Percentiles rank a stretch among this genome's conserved stretches.
Conservation (phyloP, 2,113 vertebrate genomes). For the Mirza zaza region DNA sequence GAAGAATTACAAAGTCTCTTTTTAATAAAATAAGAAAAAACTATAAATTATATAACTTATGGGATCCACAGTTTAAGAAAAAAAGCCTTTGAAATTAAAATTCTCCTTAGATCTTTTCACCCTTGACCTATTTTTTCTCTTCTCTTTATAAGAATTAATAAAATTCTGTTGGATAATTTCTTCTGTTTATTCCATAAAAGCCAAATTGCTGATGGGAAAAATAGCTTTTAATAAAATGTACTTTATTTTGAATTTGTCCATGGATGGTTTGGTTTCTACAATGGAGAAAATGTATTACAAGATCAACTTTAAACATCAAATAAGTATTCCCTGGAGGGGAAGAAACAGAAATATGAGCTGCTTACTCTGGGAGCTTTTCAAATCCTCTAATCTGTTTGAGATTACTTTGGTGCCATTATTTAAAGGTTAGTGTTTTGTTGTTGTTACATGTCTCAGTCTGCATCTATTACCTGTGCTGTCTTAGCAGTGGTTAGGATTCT, state of each 20-base stretch:
- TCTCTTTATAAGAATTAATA: constrained; percentile 51
- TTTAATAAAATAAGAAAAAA: constrained; percentile 82
- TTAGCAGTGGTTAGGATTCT: constrained; percentile 80
- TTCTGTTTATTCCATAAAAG: constrained; percentile 76
- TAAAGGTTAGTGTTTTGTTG: constrained; percentile 83
- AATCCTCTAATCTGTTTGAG: constrained; percentile 84
- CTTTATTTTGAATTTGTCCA: constrained; percentile 68
- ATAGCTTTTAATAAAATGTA: constrained; percentile 73
- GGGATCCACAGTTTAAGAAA: constrained; percentile 67
- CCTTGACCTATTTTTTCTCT: constrained; percentile 27
- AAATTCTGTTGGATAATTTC: constrained; percentile 77
- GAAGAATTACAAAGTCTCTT: constrained; percentile 78
- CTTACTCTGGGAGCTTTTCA: constrained; percentile 80
- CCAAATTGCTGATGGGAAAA: constrained; percentile 68
- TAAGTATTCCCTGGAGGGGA: constrained; percentile 76
- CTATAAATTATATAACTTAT: constrained; percentile 69
- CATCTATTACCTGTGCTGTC: constrained; percentile 74
- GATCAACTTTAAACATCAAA: constrained; percentile 82
- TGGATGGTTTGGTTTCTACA: constrained; percentile 67
- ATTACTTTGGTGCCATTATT: constrained; percentile 83
- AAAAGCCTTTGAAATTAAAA: constrained; percentile 36
- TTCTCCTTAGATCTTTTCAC: background rate
- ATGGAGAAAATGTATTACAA: constrained; percentile 79
- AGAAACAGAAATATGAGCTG: constrained; percentile 81
- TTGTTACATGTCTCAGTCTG: constrained; percentile 77